A percentile compares a stretch with the other conserved stretches of the same genome.
Evolutionary conservation across 2,888 invertebrate species (phyloP).

Genomic region (Mesorhabditis sp.): DNA sequence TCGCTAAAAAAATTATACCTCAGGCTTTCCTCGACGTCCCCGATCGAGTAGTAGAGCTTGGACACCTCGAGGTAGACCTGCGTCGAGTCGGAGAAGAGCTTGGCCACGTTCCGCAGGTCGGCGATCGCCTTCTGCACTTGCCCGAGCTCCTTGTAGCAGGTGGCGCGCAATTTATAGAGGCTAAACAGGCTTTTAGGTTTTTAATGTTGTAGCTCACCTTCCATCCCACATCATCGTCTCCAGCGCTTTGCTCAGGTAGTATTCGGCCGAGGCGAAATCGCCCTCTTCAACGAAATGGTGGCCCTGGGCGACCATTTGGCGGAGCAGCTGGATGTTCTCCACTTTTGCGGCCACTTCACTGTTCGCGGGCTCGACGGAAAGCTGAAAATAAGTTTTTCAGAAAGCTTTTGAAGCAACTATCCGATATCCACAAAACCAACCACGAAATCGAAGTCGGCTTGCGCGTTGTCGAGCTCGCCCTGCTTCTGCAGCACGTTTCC

Average conservation of each 20-base stretch:
- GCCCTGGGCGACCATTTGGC: slow-evolving; percentile 43
- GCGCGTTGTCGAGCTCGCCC: slow-evolving; percentile 63
- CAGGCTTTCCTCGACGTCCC: slow-evolving; percentile 84
- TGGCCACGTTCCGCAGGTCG: slow-evolving; percentile 84
- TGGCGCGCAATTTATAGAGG: slow-evolving; percentile 79
- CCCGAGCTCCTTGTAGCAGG: slow-evolving; percentile 75
- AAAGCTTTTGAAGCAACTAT: slow-evolving; percentile 8
- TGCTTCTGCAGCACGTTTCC: slow-evolving; percentile 82
- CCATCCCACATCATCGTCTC: slow-evolving; percentile 32
- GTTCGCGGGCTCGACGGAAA: slow-evolving; percentile 74
- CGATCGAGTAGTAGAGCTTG: slow-evolving; percentile 79
- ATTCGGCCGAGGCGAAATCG: slow-evolving; percentile 69
- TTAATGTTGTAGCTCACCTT: background rate
- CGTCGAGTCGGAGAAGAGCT: slow-evolving; percentile 86
- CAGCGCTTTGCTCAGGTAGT: slow-evolving; percentile 62
- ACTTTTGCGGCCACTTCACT: slow-evolving; percentile 73
- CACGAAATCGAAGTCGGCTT: slow-evolving; percentile 46
- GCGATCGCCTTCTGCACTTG: slow-evolving; percentile 81
- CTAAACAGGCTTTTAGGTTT: slow-evolving; percentile 53
- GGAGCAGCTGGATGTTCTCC: slow-evolving; percentile 68
- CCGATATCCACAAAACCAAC: slow-evolving; percentile 22
- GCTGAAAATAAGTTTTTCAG: slow-evolving; percentile 59
- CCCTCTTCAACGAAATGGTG: slow-evolving; percentile 21
- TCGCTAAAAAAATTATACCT: slow-evolving; percentile 64
- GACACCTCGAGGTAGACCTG: slow-evolving; percentile 80